These are phyloP conservation scores for Amphipyra berbera DNA, from an alignment of 2,888 invertebrate genomes.

Conservation along the genomic window DNA sequence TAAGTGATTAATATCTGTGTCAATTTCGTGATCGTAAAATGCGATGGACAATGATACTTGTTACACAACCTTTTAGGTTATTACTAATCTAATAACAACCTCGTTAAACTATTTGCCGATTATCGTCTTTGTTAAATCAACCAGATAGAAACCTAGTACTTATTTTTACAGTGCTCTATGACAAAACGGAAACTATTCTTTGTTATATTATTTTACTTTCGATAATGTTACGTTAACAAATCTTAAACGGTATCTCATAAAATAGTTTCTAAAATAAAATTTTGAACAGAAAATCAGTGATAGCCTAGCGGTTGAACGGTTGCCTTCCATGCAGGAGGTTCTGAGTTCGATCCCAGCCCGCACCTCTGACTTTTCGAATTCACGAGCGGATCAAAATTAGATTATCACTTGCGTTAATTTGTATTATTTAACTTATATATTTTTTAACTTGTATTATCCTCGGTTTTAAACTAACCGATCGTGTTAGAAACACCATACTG, in stretches of 20 bases:
- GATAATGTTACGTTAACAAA: slow-evolving; percentile 14
- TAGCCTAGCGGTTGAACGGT: too few species aligned
- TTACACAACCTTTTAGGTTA: slow-evolving; percentile 37
- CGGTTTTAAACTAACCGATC: too few species aligned
- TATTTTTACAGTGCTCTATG: background rate
- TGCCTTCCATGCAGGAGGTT: too few species aligned
- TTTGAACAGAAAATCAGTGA: background rate
- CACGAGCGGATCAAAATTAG: too few species aligned
- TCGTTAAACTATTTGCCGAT: slow-evolving; percentile 11
- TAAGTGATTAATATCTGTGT: slow-evolving; percentile 34
- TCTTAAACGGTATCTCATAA: background rate
- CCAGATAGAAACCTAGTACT: slow-evolving; percentile 10
- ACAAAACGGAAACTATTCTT: slow-evolving; percentile 9
- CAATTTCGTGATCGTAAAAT: slow-evolving; percentile 43
- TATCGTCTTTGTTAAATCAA: slow-evolving; percentile 21
- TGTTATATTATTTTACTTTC: slow-evolving; percentile 22
- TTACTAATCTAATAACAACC: slow-evolving; percentile 22
- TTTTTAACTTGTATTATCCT: too few species aligned
- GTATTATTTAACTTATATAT: too few species aligned
- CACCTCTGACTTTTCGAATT: too few species aligned
- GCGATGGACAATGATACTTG: slow-evolving; percentile 33
- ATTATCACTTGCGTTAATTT: too few species aligned
- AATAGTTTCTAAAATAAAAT: background rate
- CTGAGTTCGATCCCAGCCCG: too few species aligned
- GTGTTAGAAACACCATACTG: too few species aligned